phyloP scores from a whole-genome alignment of 2,113 vertebrate species.

The Pluvialis apricaria region DNA sequence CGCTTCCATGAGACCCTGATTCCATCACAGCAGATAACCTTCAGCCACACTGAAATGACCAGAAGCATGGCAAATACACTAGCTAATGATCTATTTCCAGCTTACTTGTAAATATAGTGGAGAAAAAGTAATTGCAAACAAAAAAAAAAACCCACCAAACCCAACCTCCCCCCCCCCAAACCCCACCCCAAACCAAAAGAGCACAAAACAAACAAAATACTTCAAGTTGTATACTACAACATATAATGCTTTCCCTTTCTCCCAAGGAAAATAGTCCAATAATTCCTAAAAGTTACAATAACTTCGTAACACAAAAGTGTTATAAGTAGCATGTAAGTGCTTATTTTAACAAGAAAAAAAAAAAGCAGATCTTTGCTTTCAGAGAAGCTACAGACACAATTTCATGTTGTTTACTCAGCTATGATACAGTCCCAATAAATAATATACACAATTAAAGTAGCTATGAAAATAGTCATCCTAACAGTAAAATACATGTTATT shows the following conservation, averaged over 20 bases:
- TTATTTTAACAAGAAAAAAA: not conserved
- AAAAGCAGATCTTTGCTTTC: not conserved
- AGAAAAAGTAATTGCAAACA: not conserved
- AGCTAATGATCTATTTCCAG: not conserved
- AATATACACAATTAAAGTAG: not conserved
- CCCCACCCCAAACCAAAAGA: not conserved
- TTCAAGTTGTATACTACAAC: not conserved
- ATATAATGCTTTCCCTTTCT: not conserved
- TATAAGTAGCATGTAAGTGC: not conserved
- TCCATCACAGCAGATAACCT: not conserved
- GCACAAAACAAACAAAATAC: not conserved
- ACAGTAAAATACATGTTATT: not conserved
- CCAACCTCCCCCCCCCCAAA: accelerated
- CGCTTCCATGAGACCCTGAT: not conserved
- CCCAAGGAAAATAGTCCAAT: not conserved
- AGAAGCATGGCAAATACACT: not conserved
- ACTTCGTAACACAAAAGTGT: not conserved
- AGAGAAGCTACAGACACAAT: not conserved
- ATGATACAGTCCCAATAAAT: not conserved
- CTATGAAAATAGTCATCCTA: not conserved
- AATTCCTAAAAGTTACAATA: not conserved
- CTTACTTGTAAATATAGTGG: not conserved
- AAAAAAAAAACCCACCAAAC: not conserved
- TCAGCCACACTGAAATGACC: not conserved
- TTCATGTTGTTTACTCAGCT: not conserved